Percentiles rank a stretch among this genome's conserved stretches.
Conservation (phyloP, 2,113 vertebrate genomes). For the Nycticorax nycticorax region DNA sequence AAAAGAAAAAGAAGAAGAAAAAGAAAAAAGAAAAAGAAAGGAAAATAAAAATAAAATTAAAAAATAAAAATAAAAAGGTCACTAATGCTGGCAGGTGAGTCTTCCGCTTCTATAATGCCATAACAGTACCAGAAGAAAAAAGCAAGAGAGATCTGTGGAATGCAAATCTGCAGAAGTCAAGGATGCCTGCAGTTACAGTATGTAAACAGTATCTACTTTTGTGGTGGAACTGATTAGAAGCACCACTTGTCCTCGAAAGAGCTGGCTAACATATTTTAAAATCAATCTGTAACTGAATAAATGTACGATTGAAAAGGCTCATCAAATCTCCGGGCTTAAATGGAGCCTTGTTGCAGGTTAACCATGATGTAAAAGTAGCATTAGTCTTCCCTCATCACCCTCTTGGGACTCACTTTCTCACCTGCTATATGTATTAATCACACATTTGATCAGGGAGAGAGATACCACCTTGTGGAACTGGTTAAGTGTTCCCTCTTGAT, state of each 20-base stretch:
- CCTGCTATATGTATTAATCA: neutral
- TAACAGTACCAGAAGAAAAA: neutral
- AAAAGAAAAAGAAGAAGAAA: neutral
- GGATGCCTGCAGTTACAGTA: neutral
- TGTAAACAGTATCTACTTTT: constrained; percentile 20
- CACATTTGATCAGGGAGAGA: neutral
- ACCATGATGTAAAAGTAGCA: neutral
- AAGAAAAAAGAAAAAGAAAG: neutral
- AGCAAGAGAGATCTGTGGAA: neutral
- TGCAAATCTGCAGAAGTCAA: constrained; percentile 12
- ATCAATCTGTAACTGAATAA: neutral
- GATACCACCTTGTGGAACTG: neutral
- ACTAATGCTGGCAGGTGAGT: neutral
- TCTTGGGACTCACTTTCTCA: constrained; percentile 9
- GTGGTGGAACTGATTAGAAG: constrained; percentile 36
- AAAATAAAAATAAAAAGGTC: neutral
- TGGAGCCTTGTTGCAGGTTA: neutral
- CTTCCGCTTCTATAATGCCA: neutral
- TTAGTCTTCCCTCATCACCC: neutral
- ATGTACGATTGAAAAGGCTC: constrained; percentile 1
- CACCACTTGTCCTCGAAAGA: neutral
- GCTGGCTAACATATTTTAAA: neutral
- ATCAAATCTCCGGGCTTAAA: neutral
- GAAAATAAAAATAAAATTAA: neutral
- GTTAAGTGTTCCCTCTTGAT: neutral